A percentile compares a stretch with the other conserved stretches of the same genome.
Evolutionary conservation across 2,113 vertebrate species (phyloP).

Genomic region (Callopanchax toddi): DNA sequence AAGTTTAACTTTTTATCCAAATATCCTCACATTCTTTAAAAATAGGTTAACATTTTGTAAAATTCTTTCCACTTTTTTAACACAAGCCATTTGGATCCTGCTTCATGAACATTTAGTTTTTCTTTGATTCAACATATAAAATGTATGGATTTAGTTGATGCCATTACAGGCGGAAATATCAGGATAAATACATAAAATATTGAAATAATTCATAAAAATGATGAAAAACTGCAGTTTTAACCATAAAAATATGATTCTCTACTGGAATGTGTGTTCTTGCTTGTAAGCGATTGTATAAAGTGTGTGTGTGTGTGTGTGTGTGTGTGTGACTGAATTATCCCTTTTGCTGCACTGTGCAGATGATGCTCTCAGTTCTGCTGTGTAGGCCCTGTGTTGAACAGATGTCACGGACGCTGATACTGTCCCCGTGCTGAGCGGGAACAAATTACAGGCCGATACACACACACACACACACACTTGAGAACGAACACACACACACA

Average conservation of each 20-base stretch:
- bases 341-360: conserved; percentile 39
- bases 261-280: not conserved
- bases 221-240: not conserved
- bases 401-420: conserved; percentile 72
- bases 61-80: no score
- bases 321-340: conserved; percentile 28
- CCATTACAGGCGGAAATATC: not conserved
- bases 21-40: no score
- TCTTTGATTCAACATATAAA: no score
- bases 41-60: no score
- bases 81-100: no score
- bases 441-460: conserved; percentile 59
- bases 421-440: conserved; percentile 63
- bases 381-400: conserved; percentile 71
- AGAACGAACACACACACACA: conserved; percentile 13
- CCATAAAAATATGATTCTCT: not conserved
- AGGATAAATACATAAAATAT: not conserved
- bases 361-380: conserved; percentile 60
- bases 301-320: conserved; percentile 15
- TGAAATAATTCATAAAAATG: not conserved
- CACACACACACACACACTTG: conserved; percentile 18
- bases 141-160: no score
- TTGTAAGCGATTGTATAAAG: not conserved
- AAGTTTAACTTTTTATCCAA: no score
- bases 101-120: no score